phyloP scores from a whole-genome alignment of 2,888 invertebrate species.

The Dexiosoma caninum region DNA sequence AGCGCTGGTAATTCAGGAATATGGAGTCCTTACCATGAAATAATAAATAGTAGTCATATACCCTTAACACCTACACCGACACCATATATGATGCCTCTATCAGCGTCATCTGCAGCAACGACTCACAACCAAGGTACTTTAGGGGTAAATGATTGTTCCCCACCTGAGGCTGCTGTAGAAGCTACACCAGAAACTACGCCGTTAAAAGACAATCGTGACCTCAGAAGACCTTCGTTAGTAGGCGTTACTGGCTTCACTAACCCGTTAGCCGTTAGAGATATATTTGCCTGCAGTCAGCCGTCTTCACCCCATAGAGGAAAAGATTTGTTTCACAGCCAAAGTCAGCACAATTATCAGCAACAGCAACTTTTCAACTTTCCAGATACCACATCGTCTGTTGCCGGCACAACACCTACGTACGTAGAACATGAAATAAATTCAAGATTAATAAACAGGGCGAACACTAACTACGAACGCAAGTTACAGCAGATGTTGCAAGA shows the following conservation, averaged over 20 bases:
- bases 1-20: conserved; percentile 64
- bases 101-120: conserved; percentile 65
- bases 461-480: conserved; percentile 69
- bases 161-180: conserved; percentile 92
- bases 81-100: conserved; percentile 78
- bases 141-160: conserved; percentile 82
- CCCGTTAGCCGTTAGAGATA: conserved; percentile 83
- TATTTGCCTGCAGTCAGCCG: conserved; percentile 81
- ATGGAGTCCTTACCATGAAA: conserved; percentile 77
- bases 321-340: conserved; percentile 80
- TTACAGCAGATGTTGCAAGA: conserved; percentile 70
- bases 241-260: conserved; percentile 78
- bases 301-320: conserved; percentile 82
- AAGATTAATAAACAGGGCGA: conserved; percentile 63
- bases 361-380: conserved; percentile 79
- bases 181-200: conserved; percentile 94
- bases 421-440: conserved; percentile 64
- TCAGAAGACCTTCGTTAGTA: conserved; percentile 63
- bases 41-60: conserved; percentile 77
- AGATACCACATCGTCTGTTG: conserved; percentile 64
- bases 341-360: conserved; percentile 83
- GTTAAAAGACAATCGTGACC: conserved; percentile 80
- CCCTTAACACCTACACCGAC: conserved; percentile 79
- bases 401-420: conserved; percentile 47
- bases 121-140: conserved; percentile 67